phyloP scores from a whole-genome alignment of 2,888 invertebrate genomes.

The Neuroscelio doddi region DNA sequence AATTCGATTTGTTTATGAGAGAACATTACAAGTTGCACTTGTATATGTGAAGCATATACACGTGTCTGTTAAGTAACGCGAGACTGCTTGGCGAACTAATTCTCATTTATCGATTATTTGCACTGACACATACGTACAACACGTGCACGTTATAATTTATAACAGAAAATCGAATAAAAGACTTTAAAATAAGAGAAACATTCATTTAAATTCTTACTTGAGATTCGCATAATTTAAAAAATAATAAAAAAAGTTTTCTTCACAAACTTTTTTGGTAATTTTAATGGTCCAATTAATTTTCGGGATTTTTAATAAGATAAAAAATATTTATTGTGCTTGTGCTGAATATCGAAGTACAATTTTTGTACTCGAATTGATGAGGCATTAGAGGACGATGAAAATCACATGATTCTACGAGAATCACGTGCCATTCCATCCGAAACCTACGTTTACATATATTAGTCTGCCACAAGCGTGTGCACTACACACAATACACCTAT shows the following conservation, averaged over 20 bases:
- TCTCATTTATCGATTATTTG: slow-evolving; percentile 62
- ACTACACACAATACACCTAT: slow-evolving; percentile 64
- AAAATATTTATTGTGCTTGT: not conserved
- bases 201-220: slow-evolving; percentile 5
- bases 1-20: not conserved
- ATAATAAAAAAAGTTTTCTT: no score
- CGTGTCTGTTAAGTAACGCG: slow-evolving; percentile 36
- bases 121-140: slow-evolving; percentile 32
- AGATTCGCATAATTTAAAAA: no score
- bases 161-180: slow-evolving; percentile 15
- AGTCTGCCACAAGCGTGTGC: slow-evolving; percentile 27
- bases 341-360: slow-evolving; percentile 1
- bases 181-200: slow-evolving; percentile 4
- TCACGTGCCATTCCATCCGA: slow-evolving; percentile 24
- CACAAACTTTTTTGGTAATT: no score
- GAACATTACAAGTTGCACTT: not conserved
- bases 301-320: not conserved
- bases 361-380: slow-evolving; percentile 4
- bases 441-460: slow-evolving; percentile 10
- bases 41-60: slow-evolving; percentile 5
- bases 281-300: no score
- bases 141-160: slow-evolving; percentile 27
- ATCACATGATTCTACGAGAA: slow-evolving; percentile 16
- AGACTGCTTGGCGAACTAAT: no score
- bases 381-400: not conserved